These are phyloP conservation scores for Fabriciana adippe DNA, from an alignment of 2,888 invertebrate genomes.

Conservation along the genomic window DNA sequence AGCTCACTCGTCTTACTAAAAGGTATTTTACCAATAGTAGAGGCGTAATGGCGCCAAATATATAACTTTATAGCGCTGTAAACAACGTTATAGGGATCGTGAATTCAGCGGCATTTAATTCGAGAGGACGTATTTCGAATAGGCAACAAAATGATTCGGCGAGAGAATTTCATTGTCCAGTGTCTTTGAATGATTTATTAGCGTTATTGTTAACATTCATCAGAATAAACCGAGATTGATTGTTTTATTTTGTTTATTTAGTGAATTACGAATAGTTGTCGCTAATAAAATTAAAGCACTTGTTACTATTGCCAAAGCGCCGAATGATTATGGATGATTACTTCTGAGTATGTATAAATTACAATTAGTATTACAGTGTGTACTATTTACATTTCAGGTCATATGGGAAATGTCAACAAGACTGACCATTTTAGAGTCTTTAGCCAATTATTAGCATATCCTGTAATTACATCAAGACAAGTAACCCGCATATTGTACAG, in stretches of 20 bases:
- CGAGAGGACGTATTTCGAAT: slow-evolving; percentile 20
- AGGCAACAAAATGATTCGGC: slow-evolving; percentile 19
- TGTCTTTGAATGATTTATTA: slow-evolving; percentile 22
- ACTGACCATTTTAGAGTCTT: slow-evolving; percentile 42
- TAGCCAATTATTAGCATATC: slow-evolving; percentile 78
- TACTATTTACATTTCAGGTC: slow-evolving; percentile 12
- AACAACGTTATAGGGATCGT: slow-evolving; percentile 44
- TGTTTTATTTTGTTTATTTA: background rate
- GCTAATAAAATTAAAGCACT: too few relatives aligned
- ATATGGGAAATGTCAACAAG: slow-evolving; percentile 21
- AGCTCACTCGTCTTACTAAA: background rate
- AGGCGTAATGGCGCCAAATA: slow-evolving; percentile 48
- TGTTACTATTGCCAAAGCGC: too few relatives aligned
- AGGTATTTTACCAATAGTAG: background rate
- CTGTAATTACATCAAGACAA: slow-evolving; percentile 59
- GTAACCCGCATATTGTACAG: slow-evolving; percentile 48
- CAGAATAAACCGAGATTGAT: slow-evolving; percentile 4
- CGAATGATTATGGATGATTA: too few relatives aligned
- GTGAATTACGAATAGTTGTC: too few relatives aligned
- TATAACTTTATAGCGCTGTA: slow-evolving; percentile 60
- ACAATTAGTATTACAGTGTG: background rate
- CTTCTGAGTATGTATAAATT: too few relatives aligned
- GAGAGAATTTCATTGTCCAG: slow-evolving; percentile 17
- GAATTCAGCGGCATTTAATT: slow-evolving; percentile 43
- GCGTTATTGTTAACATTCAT: slow-evolving; percentile 3